phyloP scores from a whole-genome alignment of 1,140 invertebrate genomes.

The Ostrea edulis region DNA sequence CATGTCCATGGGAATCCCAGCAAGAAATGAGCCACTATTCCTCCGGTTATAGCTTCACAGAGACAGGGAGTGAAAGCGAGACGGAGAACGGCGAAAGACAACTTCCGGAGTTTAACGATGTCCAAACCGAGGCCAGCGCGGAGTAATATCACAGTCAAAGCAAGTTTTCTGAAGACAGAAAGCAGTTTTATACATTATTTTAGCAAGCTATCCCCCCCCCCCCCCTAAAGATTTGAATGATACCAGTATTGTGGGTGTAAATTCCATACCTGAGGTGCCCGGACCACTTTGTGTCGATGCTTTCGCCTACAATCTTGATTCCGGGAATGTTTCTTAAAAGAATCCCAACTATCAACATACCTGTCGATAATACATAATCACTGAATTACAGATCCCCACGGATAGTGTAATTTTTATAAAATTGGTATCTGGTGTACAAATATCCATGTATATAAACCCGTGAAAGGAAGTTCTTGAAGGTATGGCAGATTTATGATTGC shows the following conservation, averaged over 20 bases:
- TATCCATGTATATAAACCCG: no score
- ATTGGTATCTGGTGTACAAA: no score
- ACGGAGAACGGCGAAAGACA: slow-evolving; percentile 85
- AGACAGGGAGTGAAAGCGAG: slow-evolving; percentile 92
- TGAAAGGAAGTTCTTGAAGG: no score
- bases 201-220: no score
- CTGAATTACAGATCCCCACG: no score
- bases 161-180: slow-evolving; percentile 86
- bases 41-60: slow-evolving; percentile 86
- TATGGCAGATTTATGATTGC: no score
- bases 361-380: slow-evolving; percentile 57
- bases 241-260: neutral
- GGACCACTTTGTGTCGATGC: slow-evolving; percentile 79
- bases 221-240: no score
- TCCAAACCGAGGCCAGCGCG: slow-evolving; percentile 95
- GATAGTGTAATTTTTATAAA: no score
- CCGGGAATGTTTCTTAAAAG: slow-evolving; percentile 77
- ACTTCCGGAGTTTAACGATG: slow-evolving; percentile 88
- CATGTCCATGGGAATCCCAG: slow-evolving; percentile 92
- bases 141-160: slow-evolving; percentile 93
- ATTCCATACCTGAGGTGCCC: slow-evolving; percentile 67
- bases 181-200: no score
- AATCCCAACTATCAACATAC: slow-evolving; percentile 79
- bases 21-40: slow-evolving; percentile 86
- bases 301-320: slow-evolving; percentile 76